Conservation (phyloP, 35 echinoderm and acorn worm genomes). For the Ptychodera flava region DNA sequence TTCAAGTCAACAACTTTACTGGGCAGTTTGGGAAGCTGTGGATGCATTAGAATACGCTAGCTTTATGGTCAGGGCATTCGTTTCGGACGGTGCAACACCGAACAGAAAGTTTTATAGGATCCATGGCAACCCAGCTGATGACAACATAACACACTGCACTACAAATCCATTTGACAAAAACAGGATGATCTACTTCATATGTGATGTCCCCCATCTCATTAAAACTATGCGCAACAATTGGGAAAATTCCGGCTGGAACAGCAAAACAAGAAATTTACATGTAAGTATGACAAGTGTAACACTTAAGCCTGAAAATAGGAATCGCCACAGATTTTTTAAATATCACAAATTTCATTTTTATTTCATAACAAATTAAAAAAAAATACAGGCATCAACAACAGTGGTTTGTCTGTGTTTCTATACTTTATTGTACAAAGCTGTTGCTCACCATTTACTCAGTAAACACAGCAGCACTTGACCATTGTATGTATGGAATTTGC, state of each 20-base stretch:
- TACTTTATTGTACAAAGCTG: too few relatives aligned
- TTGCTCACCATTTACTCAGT: too few relatives aligned
- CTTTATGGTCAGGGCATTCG: constrained; percentile 38
- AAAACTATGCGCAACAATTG: too few relatives aligned
- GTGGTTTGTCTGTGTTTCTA: too few relatives aligned
- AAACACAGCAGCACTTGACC: too few relatives aligned
- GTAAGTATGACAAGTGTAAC: neutral
- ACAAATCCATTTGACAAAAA: neutral
- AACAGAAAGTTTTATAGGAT: too few relatives aligned
- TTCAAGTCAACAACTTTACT: too few relatives aligned
- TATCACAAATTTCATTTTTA: too few relatives aligned
- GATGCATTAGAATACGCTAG: constrained; percentile 19
- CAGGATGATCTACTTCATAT: neutral
- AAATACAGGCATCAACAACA: too few relatives aligned
- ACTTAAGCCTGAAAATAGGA: neutral
- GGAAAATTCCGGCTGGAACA: constrained; percentile 12
- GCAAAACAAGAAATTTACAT: neutral
- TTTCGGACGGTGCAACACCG: constrained; percentile 28
- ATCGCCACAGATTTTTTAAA: neutral
- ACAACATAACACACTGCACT: neutral
- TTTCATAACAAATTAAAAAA: too few relatives aligned
- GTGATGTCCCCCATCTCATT: neutral
- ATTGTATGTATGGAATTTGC: too few relatives aligned
- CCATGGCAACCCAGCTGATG: neutral
- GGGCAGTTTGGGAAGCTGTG: neutral